A percentile compares a stretch with the other conserved stretches of the same genome.
Conservation (phyloP, 2,113 vertebrate genomes). For the Zosterops lateralis region DNA sequence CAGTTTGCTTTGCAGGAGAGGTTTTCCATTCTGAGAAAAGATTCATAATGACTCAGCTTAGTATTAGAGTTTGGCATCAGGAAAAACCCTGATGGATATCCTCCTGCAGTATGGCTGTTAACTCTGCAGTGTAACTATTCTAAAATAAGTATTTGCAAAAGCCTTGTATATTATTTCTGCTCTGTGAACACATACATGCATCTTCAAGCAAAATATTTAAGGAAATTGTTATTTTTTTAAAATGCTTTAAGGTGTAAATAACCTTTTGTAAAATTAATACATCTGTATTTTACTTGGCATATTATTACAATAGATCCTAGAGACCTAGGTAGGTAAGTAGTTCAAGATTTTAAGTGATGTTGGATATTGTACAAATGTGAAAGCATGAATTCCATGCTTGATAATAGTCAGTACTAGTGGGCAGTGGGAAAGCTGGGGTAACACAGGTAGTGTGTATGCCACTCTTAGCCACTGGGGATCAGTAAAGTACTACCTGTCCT, state of each 20-base stretch:
- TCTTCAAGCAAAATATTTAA: neutral
- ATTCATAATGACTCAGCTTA: neutral
- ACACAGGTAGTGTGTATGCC: neutral
- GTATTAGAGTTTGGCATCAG: neutral
- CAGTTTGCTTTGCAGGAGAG: neutral
- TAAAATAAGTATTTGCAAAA: neutral
- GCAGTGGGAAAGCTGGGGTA: neutral
- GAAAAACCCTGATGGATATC: neutral
- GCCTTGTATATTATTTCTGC: neutral
- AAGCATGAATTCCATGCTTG: neutral
- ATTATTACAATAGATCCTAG: neutral
- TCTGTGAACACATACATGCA: neutral
- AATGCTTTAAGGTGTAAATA: neutral
- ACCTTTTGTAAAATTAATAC: neutral
- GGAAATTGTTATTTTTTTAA: neutral
- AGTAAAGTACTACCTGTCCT: conserved; percentile 12
- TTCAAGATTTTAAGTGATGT: neutral
- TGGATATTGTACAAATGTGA: neutral
- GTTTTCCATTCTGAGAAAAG: neutral
- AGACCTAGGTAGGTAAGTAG: neutral
- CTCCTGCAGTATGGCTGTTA: neutral
- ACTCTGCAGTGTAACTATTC: neutral
- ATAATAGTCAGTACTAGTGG: neutral
- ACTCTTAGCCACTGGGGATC: conserved; percentile 51
- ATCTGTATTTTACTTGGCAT: neutral